Base-by-base conservation (phyloP, 2,888 invertebrate species). In the Epinotia nisella region DNA sequence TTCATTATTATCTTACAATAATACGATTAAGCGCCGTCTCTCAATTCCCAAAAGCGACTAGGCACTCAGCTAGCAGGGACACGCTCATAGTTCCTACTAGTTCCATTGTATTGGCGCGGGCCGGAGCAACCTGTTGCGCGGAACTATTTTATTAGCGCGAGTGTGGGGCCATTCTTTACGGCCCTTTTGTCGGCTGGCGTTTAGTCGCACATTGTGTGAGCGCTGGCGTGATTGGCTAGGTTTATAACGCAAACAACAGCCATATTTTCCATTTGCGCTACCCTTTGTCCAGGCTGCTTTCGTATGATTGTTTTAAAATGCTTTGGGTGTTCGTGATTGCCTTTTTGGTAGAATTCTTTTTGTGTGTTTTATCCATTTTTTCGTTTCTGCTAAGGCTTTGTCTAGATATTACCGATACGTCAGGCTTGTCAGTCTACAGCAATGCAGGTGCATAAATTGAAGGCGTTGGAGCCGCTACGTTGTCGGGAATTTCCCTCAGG, bases 71-170 rank as follows among this genome's bases (percentile, higher is more conserved):
- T 85, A 80, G 81, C 80, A 85, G 82, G 83, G 83, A 83, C 83
- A 82, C 79, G 78, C 77, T 78, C 78, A 81, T 83, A 84, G 85
- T 83, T 81, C 81, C 83, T 81, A 82, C 84, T 85, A 85, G 85
- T 85, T 83, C 85, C 83, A 90, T 91, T 90, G 92, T 90, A 85
- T 85, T 85, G 87, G 83, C 82, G 80, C 86, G 87, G 82, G 88
- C 85, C 77, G 78, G 80, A 71, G 78, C 87, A 86, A 93, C 92
- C 93, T 93, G 93, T 93, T 93, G 93, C 93, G 78, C 83, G 82
- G 85, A 91, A 92, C 93, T 93, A 93, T 93, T 93, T 93, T 93
- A 92, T 92, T 93, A 92, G 91, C 87, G 83, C 86, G 87, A 87
- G 89, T 90, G 87, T 90, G 91, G 90, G 88, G 82, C 91, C 90